phyloP scores from a whole-genome alignment of 2,888 invertebrate species.

The Oscheius myriophilus region DNA sequence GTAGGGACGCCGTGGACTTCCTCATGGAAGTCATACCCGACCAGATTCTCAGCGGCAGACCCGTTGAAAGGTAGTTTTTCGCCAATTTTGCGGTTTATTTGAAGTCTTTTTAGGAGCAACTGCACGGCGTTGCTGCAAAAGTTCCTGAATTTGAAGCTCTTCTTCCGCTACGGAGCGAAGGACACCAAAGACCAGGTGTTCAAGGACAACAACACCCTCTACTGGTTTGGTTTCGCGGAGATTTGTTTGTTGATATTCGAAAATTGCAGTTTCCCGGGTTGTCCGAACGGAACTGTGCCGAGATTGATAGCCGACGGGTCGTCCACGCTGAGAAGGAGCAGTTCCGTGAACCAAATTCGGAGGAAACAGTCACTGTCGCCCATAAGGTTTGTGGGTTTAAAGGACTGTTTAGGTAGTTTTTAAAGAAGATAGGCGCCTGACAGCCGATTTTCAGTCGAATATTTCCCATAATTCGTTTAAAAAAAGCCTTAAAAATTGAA shows the following conservation, averaged over 20 bases:
- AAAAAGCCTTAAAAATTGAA: too few species aligned
- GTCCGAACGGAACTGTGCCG: too few species aligned
- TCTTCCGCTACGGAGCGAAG: slow-evolving; percentile 7
- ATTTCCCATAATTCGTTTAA: too few species aligned
- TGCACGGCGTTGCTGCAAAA: slow-evolving; percentile 25
- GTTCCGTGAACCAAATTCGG: too few species aligned
- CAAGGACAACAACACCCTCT: slow-evolving; percentile 27
- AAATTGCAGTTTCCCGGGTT: too few species aligned
- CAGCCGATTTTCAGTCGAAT: too few species aligned
- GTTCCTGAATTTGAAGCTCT: slow-evolving; percentile 24
- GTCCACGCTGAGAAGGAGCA: too few species aligned
- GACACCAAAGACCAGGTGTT: slow-evolving; percentile 1
- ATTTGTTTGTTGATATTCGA: not conserved
- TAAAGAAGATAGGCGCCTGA: too few species aligned
- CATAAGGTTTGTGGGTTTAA: too few species aligned
- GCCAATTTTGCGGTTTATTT: not conserved
- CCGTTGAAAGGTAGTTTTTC: slow-evolving; percentile 11
- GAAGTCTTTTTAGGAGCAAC: slow-evolving; percentile 14
- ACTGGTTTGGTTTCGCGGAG: not conserved
- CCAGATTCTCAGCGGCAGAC: slow-evolving; percentile 19
- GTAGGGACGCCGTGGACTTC: slow-evolving; percentile 32
- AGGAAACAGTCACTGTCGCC: too few species aligned
- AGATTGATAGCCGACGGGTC: too few species aligned
- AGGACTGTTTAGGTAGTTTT: too few species aligned
- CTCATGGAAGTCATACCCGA: slow-evolving; percentile 29